These are phyloP conservation scores for Sprattus sprattus DNA, from an alignment of 2,113 vertebrate species.

Conservation along the genomic window DNA sequence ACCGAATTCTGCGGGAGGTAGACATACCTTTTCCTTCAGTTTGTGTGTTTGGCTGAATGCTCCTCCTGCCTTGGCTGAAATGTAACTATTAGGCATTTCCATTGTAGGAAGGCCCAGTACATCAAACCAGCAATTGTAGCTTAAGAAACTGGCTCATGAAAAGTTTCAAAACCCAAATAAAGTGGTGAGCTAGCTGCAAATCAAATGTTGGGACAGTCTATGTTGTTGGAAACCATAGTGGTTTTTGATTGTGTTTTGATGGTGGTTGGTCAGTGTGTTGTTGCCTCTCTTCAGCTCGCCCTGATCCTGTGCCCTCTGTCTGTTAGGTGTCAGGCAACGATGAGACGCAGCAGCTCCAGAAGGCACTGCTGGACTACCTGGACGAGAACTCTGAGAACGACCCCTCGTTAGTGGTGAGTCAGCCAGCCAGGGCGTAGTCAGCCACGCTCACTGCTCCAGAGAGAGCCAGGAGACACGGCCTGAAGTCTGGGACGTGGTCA, in stretches of 20 bases:
- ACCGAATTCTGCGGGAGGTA: conserved; percentile 91
- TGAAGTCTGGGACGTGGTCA: background rate
- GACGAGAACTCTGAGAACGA: conserved; percentile 93
- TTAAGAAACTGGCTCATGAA: background rate
- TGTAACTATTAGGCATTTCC: background rate
- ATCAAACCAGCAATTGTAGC: too few relatives aligned
- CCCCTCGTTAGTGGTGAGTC: conserved; percentile 88
- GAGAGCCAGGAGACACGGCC: background rate
- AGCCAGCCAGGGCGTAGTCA: background rate
- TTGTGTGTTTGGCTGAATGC: background rate
- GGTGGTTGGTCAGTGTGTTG: background rate
- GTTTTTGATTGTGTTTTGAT: background rate
- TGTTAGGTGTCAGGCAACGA: conserved; percentile 71
- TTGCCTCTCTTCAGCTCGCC: background rate
- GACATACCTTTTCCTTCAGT: background rate
- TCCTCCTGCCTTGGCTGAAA: background rate
- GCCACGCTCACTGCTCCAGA: background rate
- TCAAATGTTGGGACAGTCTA: background rate
- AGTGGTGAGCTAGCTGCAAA: too few relatives aligned
- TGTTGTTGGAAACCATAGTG: background rate
- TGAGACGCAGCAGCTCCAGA: conserved; percentile 96
- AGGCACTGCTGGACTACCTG: conserved; percentile 92
- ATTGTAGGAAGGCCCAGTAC: background rate
- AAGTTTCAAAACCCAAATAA: background rate
- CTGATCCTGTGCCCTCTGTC: background rate